Percentiles rank a stretch among this genome's conserved stretches.
Conservation (phyloP, 2,797 vertebrate species). For the Pyrocephalus nanus region DNA sequence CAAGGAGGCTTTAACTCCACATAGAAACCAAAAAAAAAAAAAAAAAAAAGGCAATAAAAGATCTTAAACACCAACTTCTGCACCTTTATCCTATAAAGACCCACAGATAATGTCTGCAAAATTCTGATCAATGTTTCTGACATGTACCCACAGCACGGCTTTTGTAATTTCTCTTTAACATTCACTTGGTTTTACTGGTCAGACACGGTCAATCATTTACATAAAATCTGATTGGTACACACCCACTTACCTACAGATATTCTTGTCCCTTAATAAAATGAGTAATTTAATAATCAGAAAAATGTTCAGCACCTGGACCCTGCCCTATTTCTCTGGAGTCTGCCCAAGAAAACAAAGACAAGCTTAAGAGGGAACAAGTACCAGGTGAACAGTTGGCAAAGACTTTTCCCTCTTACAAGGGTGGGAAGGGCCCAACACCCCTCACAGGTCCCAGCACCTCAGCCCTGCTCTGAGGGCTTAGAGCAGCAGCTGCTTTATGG, state of each 20-base stretch:
- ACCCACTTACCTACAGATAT: background rate
- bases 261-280: background rate
- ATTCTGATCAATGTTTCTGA: background rate
- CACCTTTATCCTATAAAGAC: background rate
- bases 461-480: background rate
- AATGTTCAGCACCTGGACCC: background rate
- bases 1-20: background rate
- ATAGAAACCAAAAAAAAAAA: background rate
- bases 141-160: background rate
- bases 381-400: rapidly evolving
- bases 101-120: background rate
- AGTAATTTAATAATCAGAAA: background rate
- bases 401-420: background rate
- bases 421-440: background rate
- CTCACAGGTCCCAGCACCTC: background rate
- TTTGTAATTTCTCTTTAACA: background rate
- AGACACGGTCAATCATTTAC: background rate
- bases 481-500: background rate
- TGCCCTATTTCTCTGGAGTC: background rate
- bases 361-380: background rate
- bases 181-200: background rate
- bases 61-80: background rate
- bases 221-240: background rate
- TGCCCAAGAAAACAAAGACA: background rate
- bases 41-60: background rate